These are phyloP conservation scores for Falcaria lacertinaria DNA, from an alignment of 2,888 invertebrate genomes.

Conservation along the genomic window DNA sequence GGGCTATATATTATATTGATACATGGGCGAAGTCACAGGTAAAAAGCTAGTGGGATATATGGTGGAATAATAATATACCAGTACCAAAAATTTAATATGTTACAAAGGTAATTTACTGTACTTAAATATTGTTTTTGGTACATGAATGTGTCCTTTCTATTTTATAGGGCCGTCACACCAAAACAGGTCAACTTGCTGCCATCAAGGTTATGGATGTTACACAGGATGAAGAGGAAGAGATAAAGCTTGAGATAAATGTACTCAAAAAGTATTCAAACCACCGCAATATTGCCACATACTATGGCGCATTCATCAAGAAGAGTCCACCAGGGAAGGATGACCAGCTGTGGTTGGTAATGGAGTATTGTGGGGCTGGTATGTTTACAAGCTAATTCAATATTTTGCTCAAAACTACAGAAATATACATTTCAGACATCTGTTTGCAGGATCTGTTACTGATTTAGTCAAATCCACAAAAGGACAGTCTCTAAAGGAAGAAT, in stretches of 20 bases:
- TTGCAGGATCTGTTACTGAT: conserved; percentile 95
- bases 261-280: conserved; percentile 99
- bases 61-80: too few species aligned
- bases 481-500: conserved; percentile 98
- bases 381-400: conserved; percentile 8
- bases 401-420: background rate
- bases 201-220: conserved; percentile 99
- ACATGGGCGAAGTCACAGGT: too few species aligned
- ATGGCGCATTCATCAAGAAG: conserved; percentile 99
- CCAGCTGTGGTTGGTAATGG: conserved; percentile 99
- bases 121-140: too few species aligned
- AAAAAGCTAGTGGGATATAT: too few species aligned
- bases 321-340: conserved; percentile 99
- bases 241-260: conserved; percentile 99
- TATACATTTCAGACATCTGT: background rate
- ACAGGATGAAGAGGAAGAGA: conserved; percentile 99
- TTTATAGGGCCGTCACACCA: conserved; percentile 97
- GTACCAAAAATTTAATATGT: too few species aligned
- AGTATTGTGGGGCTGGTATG: conserved; percentile 97
- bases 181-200: conserved; percentile 99
- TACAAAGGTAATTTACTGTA: too few species aligned
- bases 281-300: conserved; percentile 99
- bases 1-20: too few species aligned
- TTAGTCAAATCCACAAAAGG: conserved; percentile 99
- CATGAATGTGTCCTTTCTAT: conserved; percentile 1